Evolutionary conservation across 2,797 vertebrate genomes (phyloP).

Genomic region (Coregonus suidteri): DNA sequence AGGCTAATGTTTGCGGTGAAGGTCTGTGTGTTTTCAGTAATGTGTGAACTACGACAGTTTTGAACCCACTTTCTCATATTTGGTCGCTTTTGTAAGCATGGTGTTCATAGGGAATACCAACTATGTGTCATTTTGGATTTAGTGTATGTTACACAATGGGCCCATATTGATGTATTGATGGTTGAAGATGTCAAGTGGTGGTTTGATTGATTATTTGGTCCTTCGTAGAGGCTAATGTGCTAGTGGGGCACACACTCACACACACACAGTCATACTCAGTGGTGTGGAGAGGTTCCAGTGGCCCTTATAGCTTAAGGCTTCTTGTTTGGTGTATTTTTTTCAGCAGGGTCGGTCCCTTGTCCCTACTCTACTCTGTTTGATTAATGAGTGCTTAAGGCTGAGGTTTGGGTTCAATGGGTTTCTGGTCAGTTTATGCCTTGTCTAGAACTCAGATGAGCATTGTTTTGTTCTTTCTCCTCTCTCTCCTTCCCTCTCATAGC

Average conservation of each 20-base stretch:
- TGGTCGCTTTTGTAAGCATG: background rate
- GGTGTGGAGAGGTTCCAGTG: conserved; percentile 6
- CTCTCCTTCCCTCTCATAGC: conserved; percentile 1
- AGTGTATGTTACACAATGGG: conserved; percentile 11
- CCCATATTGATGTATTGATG: conserved; percentile 31
- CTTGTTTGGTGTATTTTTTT: conserved; percentile 40
- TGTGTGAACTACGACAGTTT: conserved; percentile 48
- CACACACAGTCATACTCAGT: background rate
- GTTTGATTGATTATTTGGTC: conserved; percentile 38
- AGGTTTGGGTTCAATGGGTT: conserved; percentile 48
- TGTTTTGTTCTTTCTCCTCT: background rate
- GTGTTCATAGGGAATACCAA: conserved; percentile 29
- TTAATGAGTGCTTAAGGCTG: conserved; percentile 33
- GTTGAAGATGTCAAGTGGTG: conserved; percentile 31
- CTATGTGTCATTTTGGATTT: conserved; percentile 35
- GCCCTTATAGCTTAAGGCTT: background rate
- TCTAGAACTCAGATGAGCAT: conserved; percentile 20
- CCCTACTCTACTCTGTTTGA: conserved; percentile 17
- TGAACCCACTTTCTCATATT: conserved; percentile 19
- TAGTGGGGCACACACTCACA: conserved; percentile 6
- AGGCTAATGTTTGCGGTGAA: conserved; percentile 35
- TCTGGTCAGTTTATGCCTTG: conserved; percentile 27
- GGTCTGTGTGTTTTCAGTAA: conserved; percentile 38
- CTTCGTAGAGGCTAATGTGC: background rate
- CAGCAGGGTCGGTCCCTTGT: conserved; percentile 15